phyloP scores from a whole-genome alignment of 2,113 vertebrate genomes.

The Lipophrys pholis region DNA sequence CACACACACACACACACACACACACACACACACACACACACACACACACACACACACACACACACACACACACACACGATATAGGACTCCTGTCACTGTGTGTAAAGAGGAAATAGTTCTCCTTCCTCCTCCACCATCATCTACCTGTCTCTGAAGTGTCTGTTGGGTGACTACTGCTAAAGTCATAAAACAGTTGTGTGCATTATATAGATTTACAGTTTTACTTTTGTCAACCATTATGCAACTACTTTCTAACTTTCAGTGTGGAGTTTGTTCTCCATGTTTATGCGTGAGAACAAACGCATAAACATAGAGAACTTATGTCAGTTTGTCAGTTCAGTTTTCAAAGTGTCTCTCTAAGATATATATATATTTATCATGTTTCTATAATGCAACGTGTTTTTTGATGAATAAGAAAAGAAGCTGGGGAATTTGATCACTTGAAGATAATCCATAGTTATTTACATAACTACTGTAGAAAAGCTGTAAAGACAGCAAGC shows the following conservation, averaged over 20 bases:
- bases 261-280: too few relatives aligned
- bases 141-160: conserved; percentile 4
- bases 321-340: too few relatives aligned
- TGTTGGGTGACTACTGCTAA: conserved; percentile 11
- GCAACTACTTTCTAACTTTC: too few relatives aligned
- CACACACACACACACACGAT: conserved; percentile 20
- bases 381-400: neutral
- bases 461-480: conserved; percentile 70
- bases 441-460: conserved; percentile 73
- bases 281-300: too few relatives aligned
- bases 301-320: too few relatives aligned
- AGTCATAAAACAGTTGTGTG: too few relatives aligned
- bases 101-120: conserved; percentile 36
- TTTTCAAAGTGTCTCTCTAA: too few relatives aligned
- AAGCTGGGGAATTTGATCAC: conserved; percentile 33
- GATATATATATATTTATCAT: too few relatives aligned
- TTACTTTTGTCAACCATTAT: too few relatives aligned
- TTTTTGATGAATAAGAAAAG: conserved; percentile 57
- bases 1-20: too few relatives aligned
- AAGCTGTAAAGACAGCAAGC: conserved; percentile 36
- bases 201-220: neutral
- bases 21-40: neutral
- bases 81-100: conserved; percentile 45
- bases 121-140: conserved; percentile 26
- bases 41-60: conserved; percentile 22